These are phyloP conservation scores for Perizoma flavofasciatum DNA, from an alignment of 2,888 invertebrate species.

Conservation along the genomic window DNA sequence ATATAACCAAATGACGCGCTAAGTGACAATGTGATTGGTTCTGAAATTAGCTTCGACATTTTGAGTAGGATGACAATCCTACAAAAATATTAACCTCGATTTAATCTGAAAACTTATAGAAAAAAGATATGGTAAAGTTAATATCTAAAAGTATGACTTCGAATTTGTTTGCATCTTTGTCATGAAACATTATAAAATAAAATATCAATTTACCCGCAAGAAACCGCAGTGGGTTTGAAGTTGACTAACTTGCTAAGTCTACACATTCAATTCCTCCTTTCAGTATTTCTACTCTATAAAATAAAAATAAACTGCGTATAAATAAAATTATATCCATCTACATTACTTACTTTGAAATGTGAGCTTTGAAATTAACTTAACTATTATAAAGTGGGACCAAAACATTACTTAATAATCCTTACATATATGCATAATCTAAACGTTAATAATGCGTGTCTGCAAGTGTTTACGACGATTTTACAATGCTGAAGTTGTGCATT, in stretches of 20 bases:
- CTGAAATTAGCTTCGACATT: neutral
- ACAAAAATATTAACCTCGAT: too few relatives aligned
- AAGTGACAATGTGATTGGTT: constrained; percentile 16
- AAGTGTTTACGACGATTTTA: constrained; percentile 64
- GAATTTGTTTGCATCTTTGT: too few relatives aligned
- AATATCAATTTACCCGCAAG: constrained; percentile 28
- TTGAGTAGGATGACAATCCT: neutral
- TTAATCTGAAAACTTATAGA: too few relatives aligned
- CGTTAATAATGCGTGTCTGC: constrained; percentile 60
- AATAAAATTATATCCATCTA: neutral
- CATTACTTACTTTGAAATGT: constrained; percentile 18
- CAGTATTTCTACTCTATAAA: constrained; percentile 23
- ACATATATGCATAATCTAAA: constrained; percentile 56
- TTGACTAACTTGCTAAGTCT: constrained; percentile 28
- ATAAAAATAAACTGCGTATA: constrained; percentile 14
- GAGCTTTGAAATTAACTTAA: constrained; percentile 55
- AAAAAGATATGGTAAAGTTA: too few relatives aligned
- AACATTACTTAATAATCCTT: constrained; percentile 52
- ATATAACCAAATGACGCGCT: constrained; percentile 11
- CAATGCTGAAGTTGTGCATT: constrained; percentile 84
- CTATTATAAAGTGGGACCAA: constrained; percentile 69
- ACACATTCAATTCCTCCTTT: constrained; percentile 11
- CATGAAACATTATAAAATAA: neutral
- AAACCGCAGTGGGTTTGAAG: constrained; percentile 68
- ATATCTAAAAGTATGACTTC: too few relatives aligned